These are phyloP conservation scores for Sapajus apella DNA, from an alignment of 2,113 vertebrate species.

Conservation along the genomic window DNA sequence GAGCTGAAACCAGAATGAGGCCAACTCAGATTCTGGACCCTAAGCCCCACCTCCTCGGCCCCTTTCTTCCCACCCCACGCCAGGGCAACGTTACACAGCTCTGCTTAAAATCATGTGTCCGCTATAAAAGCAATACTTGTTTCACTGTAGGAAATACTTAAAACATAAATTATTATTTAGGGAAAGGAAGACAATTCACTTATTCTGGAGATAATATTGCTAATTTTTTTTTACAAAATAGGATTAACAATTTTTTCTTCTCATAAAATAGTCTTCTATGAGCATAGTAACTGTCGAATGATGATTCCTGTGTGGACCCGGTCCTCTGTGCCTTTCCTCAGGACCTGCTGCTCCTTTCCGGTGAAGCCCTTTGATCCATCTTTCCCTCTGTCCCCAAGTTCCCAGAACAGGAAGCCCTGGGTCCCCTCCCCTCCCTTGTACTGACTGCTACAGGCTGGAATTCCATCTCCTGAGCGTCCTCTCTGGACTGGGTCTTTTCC, in stretches of 20 bases:
- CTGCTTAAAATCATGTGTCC: neutral
- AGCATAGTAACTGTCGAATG: no score
- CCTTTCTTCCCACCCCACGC: neutral
- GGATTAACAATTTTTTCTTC: no score
- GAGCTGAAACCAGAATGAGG: constrained; percentile 34
- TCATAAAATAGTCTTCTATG: no score
- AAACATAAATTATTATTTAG: neutral
- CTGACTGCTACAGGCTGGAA: constrained; percentile 42
- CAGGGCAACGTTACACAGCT: neutral
- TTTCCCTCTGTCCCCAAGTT: neutral
- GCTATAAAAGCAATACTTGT: neutral
- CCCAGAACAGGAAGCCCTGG: neutral
- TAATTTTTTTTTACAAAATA: neutral
- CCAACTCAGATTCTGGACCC: neutral
- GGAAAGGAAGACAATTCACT: neutral
- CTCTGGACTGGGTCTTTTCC: no score
- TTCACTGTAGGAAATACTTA: neutral
- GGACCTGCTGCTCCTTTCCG: neutral
- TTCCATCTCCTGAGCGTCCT: neutral
- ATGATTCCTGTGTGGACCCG: neutral
- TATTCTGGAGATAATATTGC: neutral
- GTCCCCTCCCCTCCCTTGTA: neutral
- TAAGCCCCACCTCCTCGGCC: neutral
- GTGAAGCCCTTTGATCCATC: neutral
- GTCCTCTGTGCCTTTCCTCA: neutral